Evolutionary conservation across 2,888 invertebrate species (phyloP).

Genomic region (Lochmaea crataegi): DNA sequence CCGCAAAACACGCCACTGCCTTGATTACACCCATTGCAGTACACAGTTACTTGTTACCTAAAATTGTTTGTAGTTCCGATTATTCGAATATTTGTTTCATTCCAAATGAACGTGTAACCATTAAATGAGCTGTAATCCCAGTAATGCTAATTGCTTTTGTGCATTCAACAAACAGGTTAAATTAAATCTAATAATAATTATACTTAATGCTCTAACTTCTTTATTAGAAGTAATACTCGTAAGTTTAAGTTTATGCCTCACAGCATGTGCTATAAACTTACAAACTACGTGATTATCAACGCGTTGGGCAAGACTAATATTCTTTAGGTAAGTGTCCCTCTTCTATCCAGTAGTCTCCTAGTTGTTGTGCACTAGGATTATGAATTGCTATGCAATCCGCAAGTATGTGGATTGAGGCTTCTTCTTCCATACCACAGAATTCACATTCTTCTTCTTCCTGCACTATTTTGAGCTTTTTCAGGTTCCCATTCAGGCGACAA

Average conservation of each 20-base stretch:
- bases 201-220: slow-evolving; percentile 1
- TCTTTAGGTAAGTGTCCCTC: no score
- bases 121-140: background rate
- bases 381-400: no score
- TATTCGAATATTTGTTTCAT: background rate
- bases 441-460: no score
- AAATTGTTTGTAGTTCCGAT: background rate
- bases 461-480: no score
- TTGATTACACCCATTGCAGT: background rate
- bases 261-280: background rate
- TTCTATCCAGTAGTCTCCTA: no score
- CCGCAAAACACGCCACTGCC: background rate
- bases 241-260: background rate
- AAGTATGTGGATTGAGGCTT: no score
- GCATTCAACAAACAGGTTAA: slow-evolving; percentile 1
- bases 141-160: slow-evolving; percentile 2
- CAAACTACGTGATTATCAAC: no score
- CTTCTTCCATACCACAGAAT: no score
- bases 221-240: background rate
- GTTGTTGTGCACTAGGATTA: no score
- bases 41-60: background rate
- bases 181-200: slow-evolving; percentile 4
- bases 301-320: no score
- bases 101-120: background rate
- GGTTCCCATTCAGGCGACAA: no score